Evolutionary conservation across 2,888 invertebrate genomes (phyloP).

Genomic region (Meliscaeva auricollis): DNA sequence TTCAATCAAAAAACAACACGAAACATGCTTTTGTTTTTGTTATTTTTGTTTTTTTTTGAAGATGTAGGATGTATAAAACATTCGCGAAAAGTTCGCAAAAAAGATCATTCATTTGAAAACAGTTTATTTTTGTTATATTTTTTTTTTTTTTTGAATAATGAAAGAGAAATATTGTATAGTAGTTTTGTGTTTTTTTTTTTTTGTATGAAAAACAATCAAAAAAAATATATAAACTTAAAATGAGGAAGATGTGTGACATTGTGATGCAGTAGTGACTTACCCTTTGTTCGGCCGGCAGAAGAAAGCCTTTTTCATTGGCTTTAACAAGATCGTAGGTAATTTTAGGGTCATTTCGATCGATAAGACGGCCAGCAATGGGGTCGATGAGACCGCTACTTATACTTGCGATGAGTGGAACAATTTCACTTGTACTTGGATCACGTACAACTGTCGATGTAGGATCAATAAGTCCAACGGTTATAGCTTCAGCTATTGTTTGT

Average conservation of each 20-base stretch:
- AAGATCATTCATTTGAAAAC: conserved; percentile 40
- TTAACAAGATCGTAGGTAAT: conserved; percentile 89
- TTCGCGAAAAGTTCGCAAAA: conserved; percentile 29
- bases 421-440: conserved; percentile 88
- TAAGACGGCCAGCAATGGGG: conserved; percentile 89
- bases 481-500: conserved; percentile 90
- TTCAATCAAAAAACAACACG: conserved; percentile 45
- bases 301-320: conserved; percentile 94
- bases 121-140: conserved; percentile 5
- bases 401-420: conserved; percentile 90
- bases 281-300: conserved; percentile 96
- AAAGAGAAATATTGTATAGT: conserved; percentile 10
- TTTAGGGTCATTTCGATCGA: conserved; percentile 84
- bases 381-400: conserved; percentile 90
- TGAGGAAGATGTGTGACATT: conserved; percentile 55
- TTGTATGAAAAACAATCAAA: conserved; percentile 51
- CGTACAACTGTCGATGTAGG: conserved; percentile 94
- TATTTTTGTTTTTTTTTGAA: conserved; percentile 46
- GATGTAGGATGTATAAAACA: conserved; percentile 1
- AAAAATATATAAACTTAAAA: not conserved
- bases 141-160: conserved; percentile 23
- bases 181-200: conserved; percentile 37
- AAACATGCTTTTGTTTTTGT: conserved; percentile 65
- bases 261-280: conserved; percentile 86
- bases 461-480: conserved; percentile 91